Evolutionary conservation across 2,888 invertebrate species (phyloP).

Genomic region (Standfussiana lucernea): DNA sequence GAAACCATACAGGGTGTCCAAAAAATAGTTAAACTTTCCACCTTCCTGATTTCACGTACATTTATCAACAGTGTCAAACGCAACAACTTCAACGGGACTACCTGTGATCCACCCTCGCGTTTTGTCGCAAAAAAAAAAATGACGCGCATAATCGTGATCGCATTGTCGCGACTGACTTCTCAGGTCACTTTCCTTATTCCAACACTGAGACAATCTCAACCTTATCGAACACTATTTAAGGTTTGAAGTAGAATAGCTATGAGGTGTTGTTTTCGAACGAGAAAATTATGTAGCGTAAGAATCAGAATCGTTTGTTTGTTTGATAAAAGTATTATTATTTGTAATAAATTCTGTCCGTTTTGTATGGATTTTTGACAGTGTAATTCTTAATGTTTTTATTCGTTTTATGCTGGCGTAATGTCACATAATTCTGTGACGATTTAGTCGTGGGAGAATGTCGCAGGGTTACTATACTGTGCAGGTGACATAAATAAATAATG

Average conservation of each 20-base stretch:
- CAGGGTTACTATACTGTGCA: neutral
- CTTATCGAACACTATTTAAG: neutral
- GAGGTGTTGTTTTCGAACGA: constrained; percentile 60
- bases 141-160: constrained; percentile 74
- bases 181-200: constrained; percentile 69
- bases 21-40: neutral
- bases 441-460: constrained; percentile 52
- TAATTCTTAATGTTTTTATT: constrained; percentile 65
- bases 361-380: constrained; percentile 61
- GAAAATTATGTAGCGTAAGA: constrained; percentile 70
- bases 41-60: constrained; percentile 20
- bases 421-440: constrained; percentile 45
- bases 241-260: constrained; percentile 34
- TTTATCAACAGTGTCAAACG: constrained; percentile 48
- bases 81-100: constrained; percentile 58
- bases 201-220: constrained; percentile 40
- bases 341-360: constrained; percentile 64
- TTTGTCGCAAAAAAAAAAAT: constrained; percentile 77
- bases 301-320: constrained; percentile 68
- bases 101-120: constrained; percentile 69
- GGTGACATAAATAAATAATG: neutral
- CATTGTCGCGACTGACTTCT: constrained; percentile 71
- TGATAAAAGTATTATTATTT: constrained; percentile 69
- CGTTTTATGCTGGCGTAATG: constrained; percentile 41
- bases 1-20: neutral